Base-by-base conservation (phyloP, 1,140 invertebrate species). In the Trachelipus rathkii region DNA sequence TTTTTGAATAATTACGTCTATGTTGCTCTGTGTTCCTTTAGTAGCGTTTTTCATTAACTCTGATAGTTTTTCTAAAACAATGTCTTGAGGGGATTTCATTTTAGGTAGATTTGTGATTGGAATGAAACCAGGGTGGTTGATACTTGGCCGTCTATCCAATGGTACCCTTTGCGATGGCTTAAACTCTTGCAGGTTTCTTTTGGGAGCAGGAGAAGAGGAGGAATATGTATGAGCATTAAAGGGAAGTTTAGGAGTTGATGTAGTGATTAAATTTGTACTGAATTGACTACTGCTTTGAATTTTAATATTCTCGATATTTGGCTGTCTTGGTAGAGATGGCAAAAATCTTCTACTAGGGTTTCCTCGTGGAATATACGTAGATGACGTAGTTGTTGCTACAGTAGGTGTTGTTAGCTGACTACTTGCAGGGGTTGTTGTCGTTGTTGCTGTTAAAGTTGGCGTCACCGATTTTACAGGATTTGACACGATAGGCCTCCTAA, bases 31-130 rank as follows among this genome's bases (percentile, higher is more conserved):
- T 13, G 11, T 19, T 19, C 50, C 50, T 60, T 60, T 60, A 8
- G 50, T 60, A 3, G 50, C 50, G 19, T 60, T 60, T 60, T 60
- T 60, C 50, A 60, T 60, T 19, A 60, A 60, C 19, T 60, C 50
- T 15, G 50, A 60, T 60, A 60, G 50, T 60, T 60, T 60, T 60
- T 60, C 50, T 15, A 60, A 19, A 19, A 60, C 50, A 15, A 60
- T 60, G 19, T 60, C 50, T 60, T 60, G 50, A 60, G 50, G 50
- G 11, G 50, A 60, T 60, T 60, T 60, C 50, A 60, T 60, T 60
- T 19, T 60, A 60, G 50, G 50, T 60, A 60, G 19, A 60, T 13
- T 8, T 19, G 50, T 60, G 11, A 60, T 60, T 15, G 50, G 50
- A 60, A 60, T 19, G 33, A 60, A 60, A 60, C 50, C 50, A 4